These are phyloP conservation scores for Lathronympha strigana DNA, from an alignment of 2,888 invertebrate species.

Conservation along the genomic window DNA sequence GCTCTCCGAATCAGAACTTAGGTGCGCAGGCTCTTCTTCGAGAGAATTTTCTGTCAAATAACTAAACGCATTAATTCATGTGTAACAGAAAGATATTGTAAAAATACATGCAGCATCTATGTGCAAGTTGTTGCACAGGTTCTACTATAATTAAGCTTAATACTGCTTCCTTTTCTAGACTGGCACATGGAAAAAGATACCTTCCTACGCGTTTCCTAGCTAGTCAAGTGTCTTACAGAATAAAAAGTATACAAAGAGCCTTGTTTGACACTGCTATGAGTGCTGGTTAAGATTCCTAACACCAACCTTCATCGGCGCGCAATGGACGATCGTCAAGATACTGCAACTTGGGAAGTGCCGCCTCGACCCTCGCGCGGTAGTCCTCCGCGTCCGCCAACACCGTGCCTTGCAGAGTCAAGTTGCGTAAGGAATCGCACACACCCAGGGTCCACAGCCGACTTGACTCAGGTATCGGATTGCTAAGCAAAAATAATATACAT, in stretches of 20 bases:
- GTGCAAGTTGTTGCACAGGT: too few relatives aligned
- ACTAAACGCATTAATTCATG: neutral
- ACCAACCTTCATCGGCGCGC: conserved; percentile 57
- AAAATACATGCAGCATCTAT: too few relatives aligned
- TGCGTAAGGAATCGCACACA: conserved; percentile 69
- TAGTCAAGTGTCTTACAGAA: too few relatives aligned
- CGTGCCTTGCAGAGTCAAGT: conserved; percentile 63
- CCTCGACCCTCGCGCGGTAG: conserved; percentile 63
- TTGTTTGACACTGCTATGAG: too few relatives aligned
- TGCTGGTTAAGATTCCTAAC: too few relatives aligned
- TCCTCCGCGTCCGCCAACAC: conserved; percentile 59
- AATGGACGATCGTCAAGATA: conserved; percentile 69
- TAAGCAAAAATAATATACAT: conserved; percentile 44
- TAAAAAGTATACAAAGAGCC: too few relatives aligned
- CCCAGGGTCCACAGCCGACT: conserved; percentile 74
- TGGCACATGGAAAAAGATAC: too few relatives aligned
- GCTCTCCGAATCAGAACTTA: conserved; percentile 58
- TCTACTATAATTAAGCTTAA: too few relatives aligned
- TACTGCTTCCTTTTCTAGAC: too few relatives aligned
- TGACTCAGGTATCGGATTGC: conserved; percentile 72
- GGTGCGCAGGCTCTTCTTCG: conserved; percentile 43
- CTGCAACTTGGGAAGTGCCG: conserved; percentile 68
- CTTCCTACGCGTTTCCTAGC: too few relatives aligned
- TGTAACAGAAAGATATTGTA: too few relatives aligned
- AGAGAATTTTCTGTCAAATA: conserved; percentile 13